Evolutionary conservation across 2,113 vertebrate genomes (phyloP), one percentile per base, ranked within the genome.

Genomic region (Heterotis niloticus): DNA sequence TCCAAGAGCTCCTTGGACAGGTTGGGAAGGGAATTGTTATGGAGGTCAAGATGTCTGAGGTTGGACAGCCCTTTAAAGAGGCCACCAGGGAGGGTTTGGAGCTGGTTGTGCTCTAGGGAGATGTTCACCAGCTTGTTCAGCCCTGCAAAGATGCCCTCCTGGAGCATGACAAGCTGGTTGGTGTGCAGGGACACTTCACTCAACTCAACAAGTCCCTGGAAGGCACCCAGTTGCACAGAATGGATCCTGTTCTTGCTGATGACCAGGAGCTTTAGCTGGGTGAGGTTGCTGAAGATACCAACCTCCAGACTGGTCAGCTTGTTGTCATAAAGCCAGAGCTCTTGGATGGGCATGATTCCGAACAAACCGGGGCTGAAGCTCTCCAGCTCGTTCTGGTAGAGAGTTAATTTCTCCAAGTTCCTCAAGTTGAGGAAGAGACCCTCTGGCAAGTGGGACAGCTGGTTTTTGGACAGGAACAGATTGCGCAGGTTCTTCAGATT

Each of bases 281-380:
- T 93, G 82, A 99, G 92, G 86, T 94, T 95, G 80, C 81, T 87
- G 78, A 99, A 98, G 44, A 93, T 83, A 0, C 92, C 86, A 0
- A 92, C 84, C 0, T 94, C 92, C 17, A 98, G 72, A 7, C 44
- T 81, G 23, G 88, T 90, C 75, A 98, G 87, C 74, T 90, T 93
- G 23, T 99, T 99, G 71, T 98, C 94, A 0, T 97, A 96, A 3
- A 99, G 90, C 96, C 95, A 97, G 13, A 99, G 90, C 77, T 98
- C 91, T 1, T 86, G 75, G 23, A 93, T 54, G 14, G 87, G 86
- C 93, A 88, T 93, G 23, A 93, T 91, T 62, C 96, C 96, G 0
- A 99, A 99, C 57, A 93, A 84, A 0, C 91, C 81, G 0, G 92
- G 90, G 0, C 82, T 85, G 71, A 98, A 87, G 83, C 89, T 92